Evolutionary conservation across 2,113 vertebrate species (phyloP).

Genomic region (Ameiurus melas): DNA sequence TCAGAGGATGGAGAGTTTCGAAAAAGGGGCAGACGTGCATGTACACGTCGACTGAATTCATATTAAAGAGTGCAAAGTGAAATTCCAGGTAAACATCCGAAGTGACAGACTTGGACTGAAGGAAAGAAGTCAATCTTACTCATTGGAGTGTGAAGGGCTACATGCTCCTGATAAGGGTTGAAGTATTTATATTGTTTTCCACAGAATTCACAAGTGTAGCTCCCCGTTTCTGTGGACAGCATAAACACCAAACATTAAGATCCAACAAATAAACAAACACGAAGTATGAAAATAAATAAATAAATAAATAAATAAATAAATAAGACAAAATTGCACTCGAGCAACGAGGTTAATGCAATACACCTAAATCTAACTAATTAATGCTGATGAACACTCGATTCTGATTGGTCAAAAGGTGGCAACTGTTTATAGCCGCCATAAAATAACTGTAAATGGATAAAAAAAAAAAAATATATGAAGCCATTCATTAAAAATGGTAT

Average conservation of each 20-base stretch:
- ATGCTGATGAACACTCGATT: neutral
- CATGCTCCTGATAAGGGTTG: slow-evolving; percentile 97
- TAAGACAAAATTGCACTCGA: neutral
- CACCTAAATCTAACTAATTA: neutral
- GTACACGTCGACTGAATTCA: neutral
- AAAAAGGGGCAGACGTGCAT: neutral
- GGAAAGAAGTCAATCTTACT: slow-evolving; percentile 70
- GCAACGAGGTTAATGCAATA: neutral
- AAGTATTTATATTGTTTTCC: slow-evolving; percentile 99
- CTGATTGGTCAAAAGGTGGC: neutral
- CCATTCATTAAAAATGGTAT: neutral
- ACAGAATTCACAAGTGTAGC: slow-evolving; percentile 95
- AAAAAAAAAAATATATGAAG: neutral
- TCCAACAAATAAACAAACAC: neutral
- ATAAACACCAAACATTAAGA: neutral
- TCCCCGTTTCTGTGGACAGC: slow-evolving; percentile 86
- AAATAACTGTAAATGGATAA: neutral
- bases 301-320: no score
- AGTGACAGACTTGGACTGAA: neutral
- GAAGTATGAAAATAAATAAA: neutral
- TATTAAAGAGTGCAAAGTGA: neutral
- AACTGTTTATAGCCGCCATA: neutral
- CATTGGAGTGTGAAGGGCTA: slow-evolving; percentile 95
- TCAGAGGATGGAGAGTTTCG: neutral
- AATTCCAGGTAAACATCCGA: neutral